Conservation (phyloP, 2,797 vertebrate genomes). For the Peromyscus eremicus region DNA sequence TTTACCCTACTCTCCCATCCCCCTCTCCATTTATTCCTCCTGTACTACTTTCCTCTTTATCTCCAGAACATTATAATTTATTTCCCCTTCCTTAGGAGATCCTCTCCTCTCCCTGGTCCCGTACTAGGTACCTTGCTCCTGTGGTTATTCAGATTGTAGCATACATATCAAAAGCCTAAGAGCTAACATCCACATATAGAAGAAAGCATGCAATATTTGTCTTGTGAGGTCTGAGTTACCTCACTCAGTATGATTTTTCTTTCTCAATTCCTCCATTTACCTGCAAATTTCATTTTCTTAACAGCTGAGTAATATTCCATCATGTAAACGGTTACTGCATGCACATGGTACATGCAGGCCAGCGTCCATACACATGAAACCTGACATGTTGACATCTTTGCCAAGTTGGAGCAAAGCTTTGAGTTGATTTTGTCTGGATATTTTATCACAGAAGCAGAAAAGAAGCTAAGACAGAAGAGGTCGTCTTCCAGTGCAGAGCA, state of each 20-base stretch:
- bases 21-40: neutral
- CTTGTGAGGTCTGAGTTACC: neutral
- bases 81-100: neutral
- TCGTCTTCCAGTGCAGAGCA: too few relatives aligned
- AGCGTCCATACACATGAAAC: neutral
- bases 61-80: neutral
- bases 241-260: neutral
- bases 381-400: neutral
- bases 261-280: neutral
- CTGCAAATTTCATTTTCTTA: neutral
- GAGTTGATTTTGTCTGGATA: neutral
- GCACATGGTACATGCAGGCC: too few relatives aligned
- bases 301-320: neutral
- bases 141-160: neutral
- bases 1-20: neutral
- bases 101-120: neutral
- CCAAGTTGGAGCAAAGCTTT: neutral
- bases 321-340: neutral
- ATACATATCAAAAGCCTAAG: neutral
- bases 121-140: neutral
- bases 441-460: neutral
- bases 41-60: neutral
- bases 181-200: neutral
- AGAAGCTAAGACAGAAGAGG: neutral
- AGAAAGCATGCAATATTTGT: neutral